These are phyloP conservation scores for Leptinotarsa haldemani DNA, from an alignment of 2,888 invertebrate genomes.

Conservation along the genomic window DNA sequence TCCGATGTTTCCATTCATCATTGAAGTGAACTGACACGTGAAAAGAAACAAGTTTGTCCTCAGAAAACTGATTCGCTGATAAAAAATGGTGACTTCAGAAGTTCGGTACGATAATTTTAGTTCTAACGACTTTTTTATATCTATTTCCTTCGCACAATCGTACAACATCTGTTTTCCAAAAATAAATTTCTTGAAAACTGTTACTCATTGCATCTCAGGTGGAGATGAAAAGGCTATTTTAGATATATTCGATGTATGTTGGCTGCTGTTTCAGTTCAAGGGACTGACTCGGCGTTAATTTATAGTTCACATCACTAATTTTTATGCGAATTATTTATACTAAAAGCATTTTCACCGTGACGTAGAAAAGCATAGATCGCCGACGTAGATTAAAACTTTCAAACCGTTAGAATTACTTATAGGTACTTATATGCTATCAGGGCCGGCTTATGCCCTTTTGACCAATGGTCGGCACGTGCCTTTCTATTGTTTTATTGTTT, in stretches of 20 bases:
- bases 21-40: too few species aligned
- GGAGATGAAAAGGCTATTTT: constrained; percentile 1
- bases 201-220: constrained; percentile 4
- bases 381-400: neutral
- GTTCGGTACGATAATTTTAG: neutral
- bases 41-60: neutral
- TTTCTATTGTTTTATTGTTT: too few species aligned
- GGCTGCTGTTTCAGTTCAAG: neutral
- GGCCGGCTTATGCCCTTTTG: neutral
- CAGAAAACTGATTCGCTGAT: neutral
- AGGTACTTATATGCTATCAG: neutral
- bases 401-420: constrained; percentile 10
- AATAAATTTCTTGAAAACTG: constrained; percentile 2
- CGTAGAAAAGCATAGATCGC: constrained; percentile 9
- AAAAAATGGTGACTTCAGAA: neutral
- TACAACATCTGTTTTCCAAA: constrained; percentile 10
- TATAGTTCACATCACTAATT: neutral
- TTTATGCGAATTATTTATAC: constrained; percentile 8
- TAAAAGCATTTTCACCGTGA: constrained; percentile 6
- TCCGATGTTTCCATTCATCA: too few species aligned
- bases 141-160: neutral
- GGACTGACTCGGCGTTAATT: neutral
- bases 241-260: neutral
- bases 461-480: neutral
- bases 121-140: constrained; percentile 8